Percentiles rank a stretch among this genome's conserved stretches.
Conservation (phyloP, 2,113 vertebrate species). For the Elachura formosa region DNA sequence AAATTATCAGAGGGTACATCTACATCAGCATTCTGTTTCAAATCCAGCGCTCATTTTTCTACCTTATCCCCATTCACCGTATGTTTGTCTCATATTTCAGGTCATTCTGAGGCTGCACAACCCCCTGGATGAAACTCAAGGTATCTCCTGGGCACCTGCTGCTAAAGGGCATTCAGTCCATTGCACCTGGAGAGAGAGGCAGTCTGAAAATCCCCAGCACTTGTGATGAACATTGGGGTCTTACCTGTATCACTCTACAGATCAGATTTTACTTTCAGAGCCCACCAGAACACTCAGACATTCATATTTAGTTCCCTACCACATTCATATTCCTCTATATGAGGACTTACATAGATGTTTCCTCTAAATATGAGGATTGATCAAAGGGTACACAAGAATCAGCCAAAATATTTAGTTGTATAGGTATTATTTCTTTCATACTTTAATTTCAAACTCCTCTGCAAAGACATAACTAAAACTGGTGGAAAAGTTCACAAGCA, state of each 20-base stretch:
- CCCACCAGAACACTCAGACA: background rate
- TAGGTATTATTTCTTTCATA: background rate
- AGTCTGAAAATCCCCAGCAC: background rate
- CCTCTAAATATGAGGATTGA: background rate
- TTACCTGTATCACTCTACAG: background rate
- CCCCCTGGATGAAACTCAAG: background rate
- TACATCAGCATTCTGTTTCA: background rate
- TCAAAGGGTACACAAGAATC: background rate
- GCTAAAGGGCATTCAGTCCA: background rate
- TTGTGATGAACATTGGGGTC: accelerated
- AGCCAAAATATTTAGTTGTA: background rate
- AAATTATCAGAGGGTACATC: background rate
- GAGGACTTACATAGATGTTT: background rate
- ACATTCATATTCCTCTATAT: background rate
- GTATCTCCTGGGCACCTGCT: background rate
- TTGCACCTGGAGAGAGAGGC: background rate
- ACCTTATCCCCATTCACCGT: background rate
- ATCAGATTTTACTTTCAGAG: background rate
- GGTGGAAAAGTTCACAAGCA: background rate
- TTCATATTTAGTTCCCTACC: background rate
- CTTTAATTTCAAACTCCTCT: background rate
- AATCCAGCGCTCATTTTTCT: background rate
- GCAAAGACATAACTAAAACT: background rate
- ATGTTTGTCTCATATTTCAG: background rate
- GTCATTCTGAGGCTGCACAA: background rate